Base-by-base conservation (phyloP, 2,888 invertebrate genomes). In the Spilarctia lutea region DNA sequence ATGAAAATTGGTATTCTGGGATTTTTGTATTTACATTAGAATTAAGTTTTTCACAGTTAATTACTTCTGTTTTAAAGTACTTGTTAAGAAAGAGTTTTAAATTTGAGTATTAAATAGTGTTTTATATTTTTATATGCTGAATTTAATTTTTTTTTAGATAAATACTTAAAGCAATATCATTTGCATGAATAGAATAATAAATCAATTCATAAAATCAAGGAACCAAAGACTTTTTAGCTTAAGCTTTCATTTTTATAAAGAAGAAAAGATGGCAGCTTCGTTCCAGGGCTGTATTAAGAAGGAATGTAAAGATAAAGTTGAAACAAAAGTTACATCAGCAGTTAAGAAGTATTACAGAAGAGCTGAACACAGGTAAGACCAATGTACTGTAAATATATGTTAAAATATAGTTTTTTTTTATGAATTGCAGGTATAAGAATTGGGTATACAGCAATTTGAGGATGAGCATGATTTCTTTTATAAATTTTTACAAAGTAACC, bases 291-390 rank as follows among this genome's bases (percentile, higher is more conserved):
- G 89, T 79, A 86, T 82, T 66, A 83, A 83, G 45, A 92, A 90
- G 65, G 91, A 93, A 69, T 90, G 91, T 79, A 75, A 91, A 66
- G 56, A 76, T 13, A 78, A 78, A 71, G 85, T 89, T 83, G 91
- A 90, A 3, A 88, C 87, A 75, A 78, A 83, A 77, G 30, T 84
- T 48, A 65, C 85, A 30, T 88, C 90, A 6, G 20, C 65, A 66
- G 39, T 68, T 30, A 94, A 93, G 81, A 95, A 95, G 83, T 95
- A 95, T 80, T 95, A 95, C 79, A 88, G 95, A 18, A 89, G 92
- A 73, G 94, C 93, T 30, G 95, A 95, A 83, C 94, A 95, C 81
- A 93, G 95, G 95, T 95, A 86, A 91, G 92, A 20, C n/a, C 24
- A 52, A n/a, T 42, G 45, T 11, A 67, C 72, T 52, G 48, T 67